Evolutionary conservation across 2,888 invertebrate genomes (phyloP).

Genomic region (Octonoba sinensis): DNA sequence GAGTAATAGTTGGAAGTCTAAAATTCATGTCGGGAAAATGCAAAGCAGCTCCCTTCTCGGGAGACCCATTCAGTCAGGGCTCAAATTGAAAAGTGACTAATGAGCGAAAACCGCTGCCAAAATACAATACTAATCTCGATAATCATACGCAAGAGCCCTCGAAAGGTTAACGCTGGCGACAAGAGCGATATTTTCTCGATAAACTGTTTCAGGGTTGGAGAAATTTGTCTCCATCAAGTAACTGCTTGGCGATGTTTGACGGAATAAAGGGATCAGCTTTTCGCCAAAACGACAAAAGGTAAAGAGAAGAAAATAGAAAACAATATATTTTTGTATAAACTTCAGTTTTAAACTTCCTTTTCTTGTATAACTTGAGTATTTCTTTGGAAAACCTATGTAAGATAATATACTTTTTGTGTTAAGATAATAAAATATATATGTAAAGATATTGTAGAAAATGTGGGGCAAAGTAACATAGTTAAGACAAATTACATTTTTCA

Average conservation of each 20-base stretch:
- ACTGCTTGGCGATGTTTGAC: neutral
- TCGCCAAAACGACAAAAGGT: neutral
- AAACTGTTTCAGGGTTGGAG: constrained; percentile 33
- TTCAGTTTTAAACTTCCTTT: too few species aligned
- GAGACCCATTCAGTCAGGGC: constrained; percentile 43
- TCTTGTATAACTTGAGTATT: too few species aligned
- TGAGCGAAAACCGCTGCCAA: constrained; percentile 44
- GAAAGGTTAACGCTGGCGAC: constrained; percentile 48
- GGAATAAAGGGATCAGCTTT: neutral
- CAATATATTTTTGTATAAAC: too few species aligned
- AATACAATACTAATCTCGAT: constrained; percentile 62
- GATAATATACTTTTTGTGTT: too few species aligned
- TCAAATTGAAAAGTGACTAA: constrained; percentile 63
- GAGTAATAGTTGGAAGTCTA: too few species aligned
- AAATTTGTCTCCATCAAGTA: neutral
- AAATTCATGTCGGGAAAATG: constrained; percentile 25
- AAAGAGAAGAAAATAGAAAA: too few species aligned
- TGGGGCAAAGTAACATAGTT: too few species aligned
- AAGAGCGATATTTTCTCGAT: constrained; percentile 54
- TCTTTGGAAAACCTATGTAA: too few species aligned
- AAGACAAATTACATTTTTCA: too few species aligned
- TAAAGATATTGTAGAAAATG: too few species aligned
- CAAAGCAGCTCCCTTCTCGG: constrained; percentile 34
- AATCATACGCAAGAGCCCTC: constrained; percentile 55
- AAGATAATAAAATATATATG: too few species aligned